These are phyloP conservation scores for Myotis brandtii DNA, from an alignment of 2,113 vertebrate genomes.

Conservation along the genomic window DNA sequence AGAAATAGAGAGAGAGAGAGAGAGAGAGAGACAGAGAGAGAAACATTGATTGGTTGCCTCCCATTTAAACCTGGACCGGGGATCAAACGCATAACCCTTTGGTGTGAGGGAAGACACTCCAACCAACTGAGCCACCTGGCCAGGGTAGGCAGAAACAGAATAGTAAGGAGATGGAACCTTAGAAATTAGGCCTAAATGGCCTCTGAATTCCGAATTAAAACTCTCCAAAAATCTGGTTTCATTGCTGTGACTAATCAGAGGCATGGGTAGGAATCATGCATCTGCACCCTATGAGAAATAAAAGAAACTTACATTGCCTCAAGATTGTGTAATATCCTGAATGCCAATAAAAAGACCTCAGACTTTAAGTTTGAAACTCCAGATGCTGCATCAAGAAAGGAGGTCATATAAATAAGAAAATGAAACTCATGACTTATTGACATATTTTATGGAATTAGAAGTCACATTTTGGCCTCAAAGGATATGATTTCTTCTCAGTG, in stretches of 20 bases:
- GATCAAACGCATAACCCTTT: neutral
- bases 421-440: neutral
- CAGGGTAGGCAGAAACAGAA: neutral
- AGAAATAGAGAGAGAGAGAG: neutral
- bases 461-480: neutral
- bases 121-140: neutral
- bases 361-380: neutral
- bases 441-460: constrained; percentile 21
- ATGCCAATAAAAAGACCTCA: neutral
- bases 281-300: neutral
- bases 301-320: neutral
- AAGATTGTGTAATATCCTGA: neutral
- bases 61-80: neutral
- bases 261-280: neutral
- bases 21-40: no score
- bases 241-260: neutral
- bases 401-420: constrained; percentile 25
- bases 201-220: neutral
- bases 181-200: neutral
- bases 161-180: neutral
- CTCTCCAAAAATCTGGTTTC: neutral
- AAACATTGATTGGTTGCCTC: neutral
- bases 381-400: neutral
- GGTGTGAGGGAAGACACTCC: neutral
- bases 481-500: neutral